Evolutionary conservation across 1,140 invertebrate genomes (phyloP).

Genomic region (Panagrolaimus sp.): DNA sequence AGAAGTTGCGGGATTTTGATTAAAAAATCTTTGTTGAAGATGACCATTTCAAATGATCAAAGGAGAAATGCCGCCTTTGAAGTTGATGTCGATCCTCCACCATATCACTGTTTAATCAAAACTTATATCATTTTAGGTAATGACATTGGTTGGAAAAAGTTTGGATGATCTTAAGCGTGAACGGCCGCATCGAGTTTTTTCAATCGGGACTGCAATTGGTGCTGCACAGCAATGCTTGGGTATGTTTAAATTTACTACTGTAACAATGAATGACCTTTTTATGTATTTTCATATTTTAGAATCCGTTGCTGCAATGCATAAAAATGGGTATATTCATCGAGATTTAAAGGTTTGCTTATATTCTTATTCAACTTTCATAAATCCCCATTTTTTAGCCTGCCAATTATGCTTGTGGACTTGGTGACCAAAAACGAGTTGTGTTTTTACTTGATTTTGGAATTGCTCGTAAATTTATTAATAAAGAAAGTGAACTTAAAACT

Average conservation of each 20-base stretch:
- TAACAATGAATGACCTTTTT: too few relatives aligned
- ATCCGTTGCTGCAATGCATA: neutral
- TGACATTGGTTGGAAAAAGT: conserved; percentile 18
- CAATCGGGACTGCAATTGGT: neutral
- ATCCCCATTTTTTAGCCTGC: neutral
- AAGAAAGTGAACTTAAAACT: conserved; percentile 11
- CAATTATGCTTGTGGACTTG: conserved; percentile 18
- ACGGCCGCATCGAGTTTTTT: neutral
- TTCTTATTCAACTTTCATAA: too few relatives aligned
- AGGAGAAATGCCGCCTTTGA: too few relatives aligned
- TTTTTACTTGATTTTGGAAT: conserved; percentile 27
- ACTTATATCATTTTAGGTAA: conserved; percentile 4
- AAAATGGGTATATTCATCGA: conserved; percentile 9
- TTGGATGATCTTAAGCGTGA: conserved; percentile 13
- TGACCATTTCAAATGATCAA: too few relatives aligned
- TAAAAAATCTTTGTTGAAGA: too few relatives aligned
- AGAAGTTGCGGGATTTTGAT: too few relatives aligned
- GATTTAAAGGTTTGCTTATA: conserved; percentile 6
- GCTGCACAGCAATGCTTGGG: conserved; percentile 18
- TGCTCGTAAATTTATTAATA: conserved; percentile 6
- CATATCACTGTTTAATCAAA: too few relatives aligned
- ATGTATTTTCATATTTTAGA: too few relatives aligned
- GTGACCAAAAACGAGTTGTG: neutral
- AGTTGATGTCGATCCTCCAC: too few relatives aligned
- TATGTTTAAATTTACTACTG: too few relatives aligned